Evolutionary conservation across 2,888 invertebrate genomes (phyloP).

Genomic region (Xanthia togata): DNA sequence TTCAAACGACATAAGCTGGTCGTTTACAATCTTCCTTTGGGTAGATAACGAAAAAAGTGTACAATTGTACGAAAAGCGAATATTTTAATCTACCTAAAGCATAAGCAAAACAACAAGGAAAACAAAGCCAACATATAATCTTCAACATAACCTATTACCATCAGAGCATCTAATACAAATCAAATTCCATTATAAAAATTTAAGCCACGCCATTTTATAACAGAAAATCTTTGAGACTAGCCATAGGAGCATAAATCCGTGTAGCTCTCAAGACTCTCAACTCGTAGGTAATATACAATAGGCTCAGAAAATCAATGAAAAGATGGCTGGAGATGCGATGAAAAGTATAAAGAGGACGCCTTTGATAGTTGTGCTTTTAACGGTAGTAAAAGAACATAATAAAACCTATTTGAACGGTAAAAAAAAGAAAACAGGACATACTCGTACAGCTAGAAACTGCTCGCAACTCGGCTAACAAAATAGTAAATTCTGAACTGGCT

Average conservation of each 20-base stretch:
- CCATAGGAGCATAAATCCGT: conserved; percentile 21
- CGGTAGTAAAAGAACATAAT: conserved; percentile 1
- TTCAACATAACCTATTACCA: background rate
- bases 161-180: background rate
- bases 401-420: background rate
- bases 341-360: background rate
- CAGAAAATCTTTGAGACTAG: background rate
- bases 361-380: background rate
- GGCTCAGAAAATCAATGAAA: conserved; percentile 17
- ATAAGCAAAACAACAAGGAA: background rate
- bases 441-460: background rate
- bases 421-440: background rate
- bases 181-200: background rate
- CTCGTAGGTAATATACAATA: conserved; percentile 8
- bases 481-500: background rate
- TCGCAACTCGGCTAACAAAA: no score
- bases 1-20: no score
- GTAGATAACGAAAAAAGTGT: background rate
- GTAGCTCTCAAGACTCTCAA: conserved; percentile 2
- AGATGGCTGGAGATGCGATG: background rate
- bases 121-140: no score
- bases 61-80: background rate
- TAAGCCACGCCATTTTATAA: background rate
- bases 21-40: no score
- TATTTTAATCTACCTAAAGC: background rate